Evolutionary conservation across 1,140 invertebrate species (phyloP).

Genomic region (Drosophila pachea): DNA sequence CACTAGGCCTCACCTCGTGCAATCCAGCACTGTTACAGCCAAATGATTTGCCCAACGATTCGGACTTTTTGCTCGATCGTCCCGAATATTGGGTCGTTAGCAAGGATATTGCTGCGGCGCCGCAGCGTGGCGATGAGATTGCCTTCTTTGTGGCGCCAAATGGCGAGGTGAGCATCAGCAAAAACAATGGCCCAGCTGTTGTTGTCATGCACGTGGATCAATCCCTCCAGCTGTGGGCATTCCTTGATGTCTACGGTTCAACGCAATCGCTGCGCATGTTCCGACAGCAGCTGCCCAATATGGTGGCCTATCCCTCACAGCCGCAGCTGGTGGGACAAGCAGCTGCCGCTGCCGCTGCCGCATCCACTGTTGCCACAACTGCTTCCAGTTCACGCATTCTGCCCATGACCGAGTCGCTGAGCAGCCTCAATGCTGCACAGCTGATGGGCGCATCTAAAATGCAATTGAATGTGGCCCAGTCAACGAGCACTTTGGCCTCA

Average conservation of each 20-base stretch:
- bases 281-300: constrained; percentile 74
- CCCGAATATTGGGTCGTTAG: constrained; percentile 98
- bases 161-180: constrained; percentile 93
- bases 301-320: constrained; percentile 74
- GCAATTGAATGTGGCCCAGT: constrained; percentile 66
- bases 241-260: constrained; percentile 97
- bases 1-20: constrained; percentile 95
- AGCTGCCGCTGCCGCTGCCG: constrained; percentile 6
- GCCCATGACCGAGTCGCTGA: constrained; percentile 79
- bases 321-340: constrained; percentile 53
- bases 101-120: constrained; percentile 92
- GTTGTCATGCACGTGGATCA: constrained; percentile 97
- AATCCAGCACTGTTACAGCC: constrained; percentile 88
- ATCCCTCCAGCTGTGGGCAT: constrained; percentile 93
- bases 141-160: constrained; percentile 90
- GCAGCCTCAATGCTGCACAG: constrained; percentile 79
- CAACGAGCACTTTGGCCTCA: constrained; percentile 62
- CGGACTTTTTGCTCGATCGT: constrained; percentile 94
- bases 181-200: constrained; percentile 89
- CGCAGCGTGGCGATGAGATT: constrained; percentile 92
- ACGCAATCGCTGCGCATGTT: constrained; percentile 91
- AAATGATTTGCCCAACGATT: constrained; percentile 93
- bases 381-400: constrained; percentile 53
- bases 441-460: constrained; percentile 75
- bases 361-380: constrained; percentile 31